phyloP scores from a whole-genome alignment of 92 coral and sea anemone species.

The Phenganax subtilis region DNA sequence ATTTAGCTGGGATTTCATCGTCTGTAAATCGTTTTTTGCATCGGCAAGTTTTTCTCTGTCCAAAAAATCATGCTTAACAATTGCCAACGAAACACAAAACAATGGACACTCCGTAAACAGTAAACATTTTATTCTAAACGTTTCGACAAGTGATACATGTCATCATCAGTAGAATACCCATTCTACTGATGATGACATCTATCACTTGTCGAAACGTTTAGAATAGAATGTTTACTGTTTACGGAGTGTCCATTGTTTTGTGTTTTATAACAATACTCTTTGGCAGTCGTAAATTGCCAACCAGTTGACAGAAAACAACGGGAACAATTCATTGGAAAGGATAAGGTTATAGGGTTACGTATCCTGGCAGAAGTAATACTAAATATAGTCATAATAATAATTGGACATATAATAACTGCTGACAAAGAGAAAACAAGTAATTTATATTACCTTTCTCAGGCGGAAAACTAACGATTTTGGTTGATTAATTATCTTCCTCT shows the following conservation, averaged over 20 bases:
- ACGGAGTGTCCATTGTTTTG: no score
- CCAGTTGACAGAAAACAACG: neutral
- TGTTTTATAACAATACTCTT: no score
- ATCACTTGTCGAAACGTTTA: no score
- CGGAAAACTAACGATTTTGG: conserved; percentile 36
- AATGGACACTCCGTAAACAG: no score
- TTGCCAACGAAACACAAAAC: neutral
- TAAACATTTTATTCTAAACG: no score
- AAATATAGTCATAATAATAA: neutral
- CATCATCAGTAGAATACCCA: no score
- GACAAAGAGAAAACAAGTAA: neutral
- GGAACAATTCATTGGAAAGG: neutral
- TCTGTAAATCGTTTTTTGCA: conserved; percentile 5
- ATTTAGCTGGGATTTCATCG: neutral
- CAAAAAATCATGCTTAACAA: neutral
- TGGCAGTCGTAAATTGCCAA: neutral
- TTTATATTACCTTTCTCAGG: conserved; percentile 34
- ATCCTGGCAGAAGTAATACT: neutral
- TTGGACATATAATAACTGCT: neutral
- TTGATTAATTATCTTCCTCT: conserved; percentile 38
- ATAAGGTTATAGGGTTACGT: neutral
- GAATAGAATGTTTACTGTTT: no score
- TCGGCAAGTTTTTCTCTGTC: neutral
- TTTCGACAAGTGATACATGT: no score
- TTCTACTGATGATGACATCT: no score